Evolutionary conservation across 2,797 vertebrate species (phyloP).

Genomic region (Epinephelus awoara): DNA sequence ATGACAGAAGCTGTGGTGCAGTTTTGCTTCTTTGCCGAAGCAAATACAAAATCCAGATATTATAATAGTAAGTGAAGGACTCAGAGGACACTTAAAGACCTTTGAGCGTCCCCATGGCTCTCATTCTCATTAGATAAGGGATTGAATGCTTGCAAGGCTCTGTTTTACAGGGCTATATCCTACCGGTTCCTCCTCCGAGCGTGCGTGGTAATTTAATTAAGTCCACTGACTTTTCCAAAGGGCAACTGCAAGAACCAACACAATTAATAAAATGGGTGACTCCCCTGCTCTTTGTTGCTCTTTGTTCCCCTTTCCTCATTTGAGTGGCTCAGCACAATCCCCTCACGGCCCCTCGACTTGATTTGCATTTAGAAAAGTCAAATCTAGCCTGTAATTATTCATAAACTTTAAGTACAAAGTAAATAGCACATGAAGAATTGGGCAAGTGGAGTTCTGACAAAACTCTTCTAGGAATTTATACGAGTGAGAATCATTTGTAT

Average conservation of each 20-base stretch:
- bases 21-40: not conserved
- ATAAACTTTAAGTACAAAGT: constrained; percentile 44
- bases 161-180: constrained; percentile 46
- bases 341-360: constrained; percentile 31
- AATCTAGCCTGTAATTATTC: constrained; percentile 66
- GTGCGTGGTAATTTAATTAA: constrained; percentile 80
- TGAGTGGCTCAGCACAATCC: constrained; percentile 59
- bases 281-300: constrained; percentile 72
- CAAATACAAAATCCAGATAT: constrained; percentile 28
- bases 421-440: constrained; percentile 42
- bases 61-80: constrained; percentile 28
- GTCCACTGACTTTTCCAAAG: constrained; percentile 76
- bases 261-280: constrained; percentile 78
- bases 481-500: constrained; percentile 22
- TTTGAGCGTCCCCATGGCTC: constrained; percentile 43
- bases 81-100: constrained; percentile 51
- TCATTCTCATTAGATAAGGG: constrained; percentile 54
- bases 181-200: constrained; percentile 45
- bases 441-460: constrained; percentile 4
- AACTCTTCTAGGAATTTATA: constrained; percentile 17
- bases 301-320: constrained; percentile 63
- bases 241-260: constrained; percentile 76
- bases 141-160: constrained; percentile 25
- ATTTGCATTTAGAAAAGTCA: constrained; percentile 78
- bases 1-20: not conserved